A percentile compares a stretch with the other conserved stretches of the same genome.
Evolutionary conservation across 2,797 vertebrate genomes (phyloP).

Genomic region (Enteromius thamalakanensis): DNA sequence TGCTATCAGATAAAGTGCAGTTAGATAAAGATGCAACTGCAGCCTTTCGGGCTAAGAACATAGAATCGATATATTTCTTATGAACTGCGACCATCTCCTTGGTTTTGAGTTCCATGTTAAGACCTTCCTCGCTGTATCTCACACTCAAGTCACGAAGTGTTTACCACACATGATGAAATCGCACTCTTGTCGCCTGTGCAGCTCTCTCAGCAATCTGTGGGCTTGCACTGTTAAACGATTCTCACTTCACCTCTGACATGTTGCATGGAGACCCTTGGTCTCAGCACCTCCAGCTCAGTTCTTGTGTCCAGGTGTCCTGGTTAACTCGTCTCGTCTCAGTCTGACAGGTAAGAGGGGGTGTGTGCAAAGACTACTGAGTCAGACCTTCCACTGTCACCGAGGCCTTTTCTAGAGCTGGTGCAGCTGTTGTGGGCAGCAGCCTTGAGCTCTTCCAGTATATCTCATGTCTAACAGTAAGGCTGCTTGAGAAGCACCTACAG

Average conservation of each 20-base stretch:
- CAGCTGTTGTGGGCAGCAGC: conserved; percentile 30
- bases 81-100: conserved; percentile 9
- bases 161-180: conserved; percentile 21
- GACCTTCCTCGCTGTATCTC: conserved; percentile 10
- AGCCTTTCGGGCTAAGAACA: not conserved
- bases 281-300: not conserved
- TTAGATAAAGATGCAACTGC: not conserved
- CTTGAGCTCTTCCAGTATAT: conserved; percentile 57
- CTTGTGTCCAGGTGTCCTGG: conserved; percentile 43
- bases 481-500: conserved; percentile 33
- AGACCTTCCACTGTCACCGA: conserved; percentile 19
- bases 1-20: not conserved
- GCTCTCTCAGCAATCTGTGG: conserved; percentile 25
- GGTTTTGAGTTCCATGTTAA: conserved; percentile 22
- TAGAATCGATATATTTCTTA: not conserved
- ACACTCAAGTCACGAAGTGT: not conserved
- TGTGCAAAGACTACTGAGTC: conserved; percentile 46
- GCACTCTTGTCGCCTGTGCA: not conserved
- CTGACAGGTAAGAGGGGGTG: conserved; percentile 49
- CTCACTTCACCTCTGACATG: conserved; percentile 1
- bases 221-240: conserved; percentile 21
- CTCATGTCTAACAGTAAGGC: conserved; percentile 63
- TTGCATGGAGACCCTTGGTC: not conserved
- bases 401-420: not conserved
- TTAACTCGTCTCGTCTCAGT: conserved; percentile 25